These are phyloP conservation scores for Amphipoea lucens DNA, from an alignment of 2,888 invertebrate species.

Conservation along the genomic window DNA sequence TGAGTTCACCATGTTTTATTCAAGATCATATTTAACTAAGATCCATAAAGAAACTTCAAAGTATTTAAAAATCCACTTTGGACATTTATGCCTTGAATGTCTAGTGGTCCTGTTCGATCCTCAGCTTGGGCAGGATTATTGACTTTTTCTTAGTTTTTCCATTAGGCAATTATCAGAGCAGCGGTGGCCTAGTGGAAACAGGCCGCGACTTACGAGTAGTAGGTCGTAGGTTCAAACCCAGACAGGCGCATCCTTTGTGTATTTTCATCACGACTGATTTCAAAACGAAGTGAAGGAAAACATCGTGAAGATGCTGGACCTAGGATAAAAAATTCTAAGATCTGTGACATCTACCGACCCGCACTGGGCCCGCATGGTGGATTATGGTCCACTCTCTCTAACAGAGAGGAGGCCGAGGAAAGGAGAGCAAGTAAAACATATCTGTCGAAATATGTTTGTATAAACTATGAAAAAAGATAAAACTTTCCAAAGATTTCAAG, in stretches of 20 bases:
- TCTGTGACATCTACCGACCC: too few relatives aligned
- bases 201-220: background rate
- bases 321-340: too few relatives aligned
- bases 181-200: too few relatives aligned
- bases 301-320: too few relatives aligned
- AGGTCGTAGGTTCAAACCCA: background rate
- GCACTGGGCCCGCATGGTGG: background rate
- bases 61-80: too few relatives aligned
- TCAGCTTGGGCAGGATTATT: background rate
- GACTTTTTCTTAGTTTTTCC: background rate
- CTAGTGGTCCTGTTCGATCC: background rate
- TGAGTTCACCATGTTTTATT: constrained; percentile 50
- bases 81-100: too few relatives aligned
- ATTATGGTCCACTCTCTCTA: background rate
- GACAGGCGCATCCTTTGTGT: background rate
- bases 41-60: background rate
- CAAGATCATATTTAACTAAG: constrained; percentile 2
- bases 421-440: too few relatives aligned
- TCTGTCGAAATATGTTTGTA: too few relatives aligned
- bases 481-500: constrained; percentile 21
- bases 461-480: background rate
- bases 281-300: too few relatives aligned
- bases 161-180: too few relatives aligned
- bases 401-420: background rate
- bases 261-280: background rate